Conservation (phyloP, 1,140 invertebrate species). For the Diplogasteroides magnus region DNA sequence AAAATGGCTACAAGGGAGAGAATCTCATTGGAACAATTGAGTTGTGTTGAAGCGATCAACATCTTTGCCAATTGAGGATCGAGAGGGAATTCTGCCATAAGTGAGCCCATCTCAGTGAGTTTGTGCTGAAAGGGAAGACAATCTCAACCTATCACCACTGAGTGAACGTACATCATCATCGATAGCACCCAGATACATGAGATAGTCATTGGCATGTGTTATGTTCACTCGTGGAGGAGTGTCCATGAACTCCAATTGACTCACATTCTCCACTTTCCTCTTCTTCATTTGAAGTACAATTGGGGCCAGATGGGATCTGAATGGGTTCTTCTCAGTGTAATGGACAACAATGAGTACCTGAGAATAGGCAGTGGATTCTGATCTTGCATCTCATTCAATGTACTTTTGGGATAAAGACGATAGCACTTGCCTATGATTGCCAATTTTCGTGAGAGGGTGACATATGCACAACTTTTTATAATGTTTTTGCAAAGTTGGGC, state of each 20-base stretch:
- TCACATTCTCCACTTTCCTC: conserved; percentile 95
- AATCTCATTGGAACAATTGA: conserved; percentile 98
- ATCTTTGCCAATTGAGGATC: conserved; percentile 99
- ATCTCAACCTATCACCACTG: conserved; percentile 43
- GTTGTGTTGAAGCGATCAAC: conserved; percentile 84
- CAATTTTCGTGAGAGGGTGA: no score
- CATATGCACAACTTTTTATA: no score
- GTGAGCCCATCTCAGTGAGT: conserved; percentile 86
- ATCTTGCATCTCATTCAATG: conserved; percentile 98
- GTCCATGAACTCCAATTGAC: conserved; percentile 99
- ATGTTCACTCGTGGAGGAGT: conserved; percentile 98
- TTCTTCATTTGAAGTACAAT: conserved; percentile 97
- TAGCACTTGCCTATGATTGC: conserved; percentile 99
- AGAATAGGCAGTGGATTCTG: conserved; percentile 99
- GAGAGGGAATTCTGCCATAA: conserved; percentile 98
- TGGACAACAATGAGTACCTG: conserved; percentile 60
- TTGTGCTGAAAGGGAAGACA: conserved; percentile 64
- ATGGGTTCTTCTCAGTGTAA: no score
- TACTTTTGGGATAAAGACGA: conserved; percentile 94
- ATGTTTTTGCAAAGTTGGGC: no score
- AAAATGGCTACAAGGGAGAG: conserved; percentile 97
- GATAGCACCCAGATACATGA: conserved; percentile 91
- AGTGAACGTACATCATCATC: conserved; percentile 71
- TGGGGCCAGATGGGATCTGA: conserved; percentile 86
- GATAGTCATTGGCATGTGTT: conserved; percentile 93